Evolutionary conservation across 2,113 vertebrate genomes (phyloP), one percentile per base, ranked within the genome.

Genomic region (Zootoca vivipara): DNA sequence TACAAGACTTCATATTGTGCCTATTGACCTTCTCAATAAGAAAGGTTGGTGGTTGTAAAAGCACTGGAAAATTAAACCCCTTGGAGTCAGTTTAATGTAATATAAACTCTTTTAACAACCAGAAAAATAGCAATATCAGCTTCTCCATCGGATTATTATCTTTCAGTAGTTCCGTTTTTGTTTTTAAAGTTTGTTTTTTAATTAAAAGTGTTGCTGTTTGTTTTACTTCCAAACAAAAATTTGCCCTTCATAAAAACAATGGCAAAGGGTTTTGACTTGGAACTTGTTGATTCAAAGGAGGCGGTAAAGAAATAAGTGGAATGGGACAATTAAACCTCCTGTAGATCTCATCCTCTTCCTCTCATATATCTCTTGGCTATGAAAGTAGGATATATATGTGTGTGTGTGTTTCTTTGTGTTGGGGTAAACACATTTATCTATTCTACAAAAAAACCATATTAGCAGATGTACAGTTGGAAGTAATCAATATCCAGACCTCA

Each of bases 11-110:
- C 95, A 93, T 95, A 96, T 96, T 93, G 93, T 94, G 95, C 90
- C 92, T 96, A 93, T 96, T 97, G 97, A 97, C 97, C 96, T 96
- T 97, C 96, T 96, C 95, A 96, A 96, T 95, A 96, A 96, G 94
- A 96, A 96, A 96, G 93, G 93, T 94, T 96, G 95, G 93, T 93
- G 91, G 82, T 89, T 92, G 46, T 93, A 96, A 94, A 75, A 80
- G 94, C 86, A 78, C 83, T 95, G 95, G 97, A 95, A 97, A 97
- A 96, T 95, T 94, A 94, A 96, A 95, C 96, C 95, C 95, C 90
- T 5, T 87, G 94, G 96, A 97, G 90, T 96, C 90, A 94, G 96
- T 96, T 96, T 96, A 97, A 96, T 95, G 95, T 96, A 93, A 94
- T 96, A 96, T 96, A 96, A 97, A 96, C 94, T 96, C 92, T 94